These are phyloP conservation scores for Botia kubotai DNA, from an alignment of 2,797 vertebrate species.

Conservation along the genomic window DNA sequence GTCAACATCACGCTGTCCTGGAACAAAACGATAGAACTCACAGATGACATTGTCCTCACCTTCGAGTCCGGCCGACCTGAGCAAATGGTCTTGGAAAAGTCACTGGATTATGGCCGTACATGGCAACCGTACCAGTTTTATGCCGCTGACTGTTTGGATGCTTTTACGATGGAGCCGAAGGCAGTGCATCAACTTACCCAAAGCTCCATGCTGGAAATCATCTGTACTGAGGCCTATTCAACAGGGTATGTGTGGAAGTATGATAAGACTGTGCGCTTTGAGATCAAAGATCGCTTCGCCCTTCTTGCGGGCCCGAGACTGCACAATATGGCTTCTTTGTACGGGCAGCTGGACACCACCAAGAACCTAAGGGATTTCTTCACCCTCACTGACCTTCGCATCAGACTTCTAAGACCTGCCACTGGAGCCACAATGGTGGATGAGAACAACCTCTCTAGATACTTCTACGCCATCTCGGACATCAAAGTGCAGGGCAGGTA, in stretches of 20 bases:
- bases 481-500: slow-evolving; percentile 98
- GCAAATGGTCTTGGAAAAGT: slow-evolving; percentile 97
- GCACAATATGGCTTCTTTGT: slow-evolving; percentile 97
- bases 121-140: slow-evolving; percentile 99
- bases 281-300: slow-evolving; percentile 97
- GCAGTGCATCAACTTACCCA: slow-evolving; percentile 92
- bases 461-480: slow-evolving; percentile 98
- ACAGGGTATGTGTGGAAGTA: slow-evolving; percentile 94
- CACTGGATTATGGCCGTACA: slow-evolving; percentile 91
- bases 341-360: slow-evolving; percentile 96
- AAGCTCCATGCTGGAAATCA: slow-evolving; percentile 92
- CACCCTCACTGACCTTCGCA: slow-evolving; percentile 94
- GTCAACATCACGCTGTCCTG: slow-evolving; percentile 97
- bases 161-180: slow-evolving; percentile 97
- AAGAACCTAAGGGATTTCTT: slow-evolving; percentile 98
- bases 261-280: slow-evolving; percentile 96
- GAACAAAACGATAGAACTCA: slow-evolving; percentile 98
- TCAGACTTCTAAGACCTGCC: slow-evolving; percentile 91
- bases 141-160: slow-evolving; percentile 94
- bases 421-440: slow-evolving; percentile 95
- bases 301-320: slow-evolving; percentile 95
- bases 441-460: slow-evolving; percentile 91
- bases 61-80: slow-evolving; percentile 96
- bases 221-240: slow-evolving; percentile 98
- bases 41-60: slow-evolving; percentile 95